phyloP scores from a whole-genome alignment of 1,140 invertebrate genomes.

The Danaus melanippus region DNA sequence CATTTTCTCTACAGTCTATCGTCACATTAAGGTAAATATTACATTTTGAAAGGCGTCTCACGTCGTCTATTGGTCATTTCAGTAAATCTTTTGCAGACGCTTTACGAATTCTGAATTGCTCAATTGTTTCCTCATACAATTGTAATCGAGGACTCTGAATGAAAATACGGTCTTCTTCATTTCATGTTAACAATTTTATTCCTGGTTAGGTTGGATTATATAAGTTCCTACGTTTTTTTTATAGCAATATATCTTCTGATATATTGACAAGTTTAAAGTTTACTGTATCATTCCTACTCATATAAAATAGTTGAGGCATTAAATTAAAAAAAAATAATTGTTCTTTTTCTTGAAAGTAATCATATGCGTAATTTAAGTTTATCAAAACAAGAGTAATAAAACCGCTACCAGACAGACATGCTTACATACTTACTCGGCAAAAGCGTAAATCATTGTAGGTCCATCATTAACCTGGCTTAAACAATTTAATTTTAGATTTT shows the following conservation, averaged over 20 bases:
- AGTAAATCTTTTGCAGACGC: conserved; percentile 58
- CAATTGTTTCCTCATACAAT: conserved; percentile 38
- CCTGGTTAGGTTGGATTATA: too few species aligned
- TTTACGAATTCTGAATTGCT: conserved; percentile 47
- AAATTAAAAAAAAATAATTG: too few species aligned
- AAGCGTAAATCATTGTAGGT: conserved; percentile 32
- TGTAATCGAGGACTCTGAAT: conserved; percentile 27
- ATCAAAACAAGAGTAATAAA: conserved; percentile 15
- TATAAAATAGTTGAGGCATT: too few species aligned
- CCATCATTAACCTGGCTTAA: conserved; percentile 57
- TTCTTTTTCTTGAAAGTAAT: too few species aligned
- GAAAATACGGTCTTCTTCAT: not conserved
- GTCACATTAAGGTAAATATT: conserved; percentile 32
- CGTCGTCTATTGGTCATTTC: conserved; percentile 64
- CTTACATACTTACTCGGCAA: conserved; percentile 15
- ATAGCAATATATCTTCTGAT: too few species aligned
- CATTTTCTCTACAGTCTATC: not conserved
- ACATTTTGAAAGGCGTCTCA: conserved; percentile 36
- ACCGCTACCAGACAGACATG: conserved; percentile 13
- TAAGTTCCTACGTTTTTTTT: too few species aligned
- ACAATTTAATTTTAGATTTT: conserved; percentile 64
- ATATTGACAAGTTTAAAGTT: too few species aligned
- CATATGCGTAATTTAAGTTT: not conserved
- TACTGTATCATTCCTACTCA: too few species aligned
- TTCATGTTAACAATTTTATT: conserved; percentile 4